Conservation (phyloP, 2,797 vertebrate species). For the Poeciliopsis presidionis region DNA sequence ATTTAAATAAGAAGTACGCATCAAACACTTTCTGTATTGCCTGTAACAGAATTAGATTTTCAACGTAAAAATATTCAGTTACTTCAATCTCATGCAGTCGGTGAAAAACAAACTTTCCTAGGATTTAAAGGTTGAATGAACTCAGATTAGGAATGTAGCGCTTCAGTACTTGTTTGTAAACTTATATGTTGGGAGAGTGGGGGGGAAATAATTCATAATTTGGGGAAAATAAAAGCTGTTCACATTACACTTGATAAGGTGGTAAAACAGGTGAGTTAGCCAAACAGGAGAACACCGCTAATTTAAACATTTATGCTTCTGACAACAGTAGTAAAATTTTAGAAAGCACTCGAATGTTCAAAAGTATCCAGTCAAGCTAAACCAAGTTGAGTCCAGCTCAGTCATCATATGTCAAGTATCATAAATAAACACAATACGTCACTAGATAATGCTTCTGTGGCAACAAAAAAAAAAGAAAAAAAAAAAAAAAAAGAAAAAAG, state of each 20-base stretch:
- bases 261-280: neutral
- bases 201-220: neutral
- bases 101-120: neutral
- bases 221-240: neutral
- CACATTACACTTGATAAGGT: neutral
- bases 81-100: neutral
- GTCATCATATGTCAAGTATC: neutral
- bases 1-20: slow-evolving; percentile 61
- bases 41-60: slow-evolving; percentile 10
- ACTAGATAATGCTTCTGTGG: neutral
- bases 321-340: neutral
- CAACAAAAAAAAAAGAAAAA: neutral
- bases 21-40: neutral
- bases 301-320: neutral
- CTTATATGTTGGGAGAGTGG: neutral
- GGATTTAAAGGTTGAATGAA: neutral
- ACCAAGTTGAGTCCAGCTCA: neutral
- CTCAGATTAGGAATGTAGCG: neutral
- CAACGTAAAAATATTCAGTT: neutral
- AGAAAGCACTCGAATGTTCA: neutral
- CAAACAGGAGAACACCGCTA: neutral
- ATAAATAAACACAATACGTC: neutral
- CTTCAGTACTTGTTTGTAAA: neutral
- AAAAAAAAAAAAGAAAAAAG: accelerated
- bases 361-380: neutral